Base-by-base conservation (phyloP, 2,888 invertebrate genomes). In the Tolmerus cingulatus region DNA sequence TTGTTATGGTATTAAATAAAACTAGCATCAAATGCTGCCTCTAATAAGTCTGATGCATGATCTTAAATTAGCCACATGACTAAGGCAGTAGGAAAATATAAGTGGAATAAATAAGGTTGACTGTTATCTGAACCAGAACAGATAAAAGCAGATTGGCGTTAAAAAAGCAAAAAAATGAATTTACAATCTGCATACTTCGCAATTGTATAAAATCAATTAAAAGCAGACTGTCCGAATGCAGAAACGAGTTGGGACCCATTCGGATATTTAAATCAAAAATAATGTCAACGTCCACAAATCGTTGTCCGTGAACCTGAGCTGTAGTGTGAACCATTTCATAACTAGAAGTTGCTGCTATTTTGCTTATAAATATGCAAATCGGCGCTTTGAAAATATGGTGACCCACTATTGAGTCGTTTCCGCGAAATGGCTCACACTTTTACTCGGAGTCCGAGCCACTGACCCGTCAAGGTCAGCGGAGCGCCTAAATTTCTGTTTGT, bases 291-390 rank as follows among this genome's bases (percentile, higher is more conserved):
- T 37, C 79, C 79, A 79, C 46, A 12, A 14, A 51, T 79, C 30
- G 51, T 19, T 51, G 79, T 51, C 79, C 79, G 79, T 79, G 79
- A 79, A 79, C 79, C 79, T 79, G n/a, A 23, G 27, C 66, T 12
- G 19, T 23, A 27, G 16, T 79, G 30, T 51, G 30, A 46, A 51
- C 79, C 23, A 79, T 79, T 79, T 79, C 79, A 51, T 79, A 79
- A 79, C 51, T 14, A 51, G 51, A 51, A 46, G 46, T 66, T 66
- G 66, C 51, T 27, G 34, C 30, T 79, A 27, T 79, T 79, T 79
- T 66, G 23, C 51, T 79, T 51, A 79, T 79, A 79, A 79, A 79
- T 79, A 79, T 79, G 79, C 79, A 79, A 79, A 79, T 79, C 30
- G 34, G 8, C 51, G 40, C 27, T 14, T 79, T 79, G 79, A 79